Percentiles rank a stretch among this genome's conserved stretches.
Evolutionary conservation across 2,888 invertebrate species (phyloP).

Genomic region (Acanthococcus lagerstroemiae): DNA sequence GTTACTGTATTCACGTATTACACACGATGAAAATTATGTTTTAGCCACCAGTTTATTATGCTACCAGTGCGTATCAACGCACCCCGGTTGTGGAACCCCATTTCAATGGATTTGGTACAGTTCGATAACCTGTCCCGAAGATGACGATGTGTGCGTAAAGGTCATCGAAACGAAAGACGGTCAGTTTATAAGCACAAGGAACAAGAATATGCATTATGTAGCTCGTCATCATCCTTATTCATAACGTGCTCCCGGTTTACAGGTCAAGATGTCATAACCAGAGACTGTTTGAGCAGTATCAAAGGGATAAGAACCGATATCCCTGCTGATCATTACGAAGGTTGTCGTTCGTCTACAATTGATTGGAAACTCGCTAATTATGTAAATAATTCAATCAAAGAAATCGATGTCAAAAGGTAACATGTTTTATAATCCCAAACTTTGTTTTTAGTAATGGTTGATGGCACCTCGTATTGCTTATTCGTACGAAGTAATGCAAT

Average conservation of each 20-base stretch:
- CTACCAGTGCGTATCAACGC: conserved; percentile 78
- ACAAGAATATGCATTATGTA: no score
- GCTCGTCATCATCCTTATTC: no score
- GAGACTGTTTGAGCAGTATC: conserved; percentile 74
- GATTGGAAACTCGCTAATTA: conserved; percentile 73
- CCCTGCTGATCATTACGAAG: conserved; percentile 85
- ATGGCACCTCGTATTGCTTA: neutral
- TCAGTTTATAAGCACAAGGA: conserved; percentile 44
- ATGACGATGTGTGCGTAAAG: conserved; percentile 80
- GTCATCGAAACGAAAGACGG: conserved; percentile 77
- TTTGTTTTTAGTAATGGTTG: no score
- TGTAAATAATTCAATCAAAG: conserved; percentile 75
- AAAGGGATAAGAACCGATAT: conserved; percentile 70
- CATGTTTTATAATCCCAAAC: no score
- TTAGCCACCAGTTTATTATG: conserved; percentile 53
- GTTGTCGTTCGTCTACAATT: conserved; percentile 68
- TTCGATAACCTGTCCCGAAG: conserved; percentile 70
- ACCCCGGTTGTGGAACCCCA: conserved; percentile 73
- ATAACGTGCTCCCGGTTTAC: conserved; percentile 37
- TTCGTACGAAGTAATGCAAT: neutral
- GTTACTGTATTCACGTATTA: neutral
- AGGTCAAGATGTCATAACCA: conserved; percentile 70
- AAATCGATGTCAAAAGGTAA: conserved; percentile 71
- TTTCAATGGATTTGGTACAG: conserved; percentile 74
- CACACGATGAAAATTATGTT: neutral